phyloP scores from a whole-genome alignment of 23 tunicate genomes.

The Styela clava region DNA sequence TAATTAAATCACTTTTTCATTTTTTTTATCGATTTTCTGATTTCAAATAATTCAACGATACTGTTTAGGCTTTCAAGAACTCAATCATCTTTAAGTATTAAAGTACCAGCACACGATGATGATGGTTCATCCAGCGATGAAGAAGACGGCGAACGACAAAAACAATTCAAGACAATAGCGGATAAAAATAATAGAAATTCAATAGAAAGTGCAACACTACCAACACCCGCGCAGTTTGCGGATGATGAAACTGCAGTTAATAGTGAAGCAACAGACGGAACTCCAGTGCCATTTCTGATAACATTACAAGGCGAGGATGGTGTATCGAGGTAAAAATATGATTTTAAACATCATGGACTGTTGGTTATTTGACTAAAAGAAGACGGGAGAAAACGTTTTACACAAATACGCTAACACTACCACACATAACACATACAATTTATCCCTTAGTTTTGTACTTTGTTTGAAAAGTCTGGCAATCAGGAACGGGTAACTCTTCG shows the following conservation, averaged over 20 bases:
- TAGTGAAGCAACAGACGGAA: background rate
- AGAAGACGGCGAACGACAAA: constrained; percentile 12
- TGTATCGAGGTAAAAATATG: constrained; percentile 14
- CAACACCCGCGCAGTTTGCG: constrained; percentile 27
- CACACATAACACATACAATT: no score
- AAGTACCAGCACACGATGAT: background rate
- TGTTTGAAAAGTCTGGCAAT: no score
- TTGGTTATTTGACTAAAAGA: background rate
- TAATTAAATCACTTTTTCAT: no score
- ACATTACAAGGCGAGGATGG: constrained; percentile 73
- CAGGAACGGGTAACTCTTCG: no score
- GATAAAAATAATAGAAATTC: background rate
- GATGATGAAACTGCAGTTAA: constrained; percentile 9
- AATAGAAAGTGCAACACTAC: background rate
- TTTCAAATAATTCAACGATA: no score
- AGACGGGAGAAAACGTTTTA: no score
- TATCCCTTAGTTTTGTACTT: no score
- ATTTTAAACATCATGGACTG: background rate
- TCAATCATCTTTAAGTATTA: constrained; percentile 24
- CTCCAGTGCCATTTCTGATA: constrained; percentile 56
- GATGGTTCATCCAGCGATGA: background rate
- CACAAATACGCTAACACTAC: no score
- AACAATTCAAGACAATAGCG: background rate
- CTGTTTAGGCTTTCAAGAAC: constrained; percentile 22
- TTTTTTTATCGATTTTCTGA: no score